Conservation (phyloP, 2,113 vertebrate genomes). For the Corvus moneduloides region DNA sequence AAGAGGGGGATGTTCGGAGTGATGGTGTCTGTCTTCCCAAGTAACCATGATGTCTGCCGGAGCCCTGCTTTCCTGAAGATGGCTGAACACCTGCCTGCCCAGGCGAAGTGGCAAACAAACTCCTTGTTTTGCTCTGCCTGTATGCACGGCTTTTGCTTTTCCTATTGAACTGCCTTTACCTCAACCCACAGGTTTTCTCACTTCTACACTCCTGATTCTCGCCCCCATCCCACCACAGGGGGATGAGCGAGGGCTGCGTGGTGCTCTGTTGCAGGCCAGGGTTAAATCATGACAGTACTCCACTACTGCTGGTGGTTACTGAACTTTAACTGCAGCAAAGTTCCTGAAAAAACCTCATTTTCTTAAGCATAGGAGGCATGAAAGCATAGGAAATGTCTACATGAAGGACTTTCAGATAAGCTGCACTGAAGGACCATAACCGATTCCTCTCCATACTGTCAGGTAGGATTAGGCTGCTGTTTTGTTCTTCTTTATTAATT, state of each 20-base stretch:
- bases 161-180: background rate
- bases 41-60: accelerated
- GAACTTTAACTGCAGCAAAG: background rate
- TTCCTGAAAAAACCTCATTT: background rate
- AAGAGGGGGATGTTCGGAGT: background rate
- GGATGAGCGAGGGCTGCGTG: background rate
- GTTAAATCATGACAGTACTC: background rate
- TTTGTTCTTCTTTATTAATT: background rate
- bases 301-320: background rate
- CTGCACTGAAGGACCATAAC: background rate
- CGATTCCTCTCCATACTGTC: background rate
- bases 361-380: background rate
- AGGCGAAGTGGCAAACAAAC: background rate
- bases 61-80: background rate
- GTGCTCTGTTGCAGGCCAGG: background rate
- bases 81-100: background rate
- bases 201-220: background rate
- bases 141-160: background rate
- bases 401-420: background rate
- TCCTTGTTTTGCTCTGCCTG: background rate
- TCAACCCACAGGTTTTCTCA: background rate
- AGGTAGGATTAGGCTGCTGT: background rate
- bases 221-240: background rate
- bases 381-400: background rate
- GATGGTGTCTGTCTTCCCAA: background rate